Conservation (phyloP, 1,140 invertebrate genomes). For the Coelopa frigida region DNA sequence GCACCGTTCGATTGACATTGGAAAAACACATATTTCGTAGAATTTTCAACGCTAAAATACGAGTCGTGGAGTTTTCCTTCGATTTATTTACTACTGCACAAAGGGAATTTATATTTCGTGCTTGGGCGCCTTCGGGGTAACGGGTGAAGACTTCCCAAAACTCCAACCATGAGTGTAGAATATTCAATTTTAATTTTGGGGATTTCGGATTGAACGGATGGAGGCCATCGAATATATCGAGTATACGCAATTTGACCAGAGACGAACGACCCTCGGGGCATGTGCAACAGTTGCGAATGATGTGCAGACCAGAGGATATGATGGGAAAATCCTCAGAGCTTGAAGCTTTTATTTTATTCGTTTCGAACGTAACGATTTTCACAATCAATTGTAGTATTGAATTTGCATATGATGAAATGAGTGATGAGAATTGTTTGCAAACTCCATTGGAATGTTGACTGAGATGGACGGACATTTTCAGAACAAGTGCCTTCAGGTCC, state of each 20-base stretch:
- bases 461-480: constrained; percentile 22
- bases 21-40: constrained; percentile 38
- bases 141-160: constrained; percentile 46
- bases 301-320: constrained; percentile 20
- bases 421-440: constrained; percentile 25
- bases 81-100: constrained; percentile 16
- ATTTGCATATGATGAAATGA: constrained; percentile 12
- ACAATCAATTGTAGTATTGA: constrained; percentile 30
- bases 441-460: constrained; percentile 35
- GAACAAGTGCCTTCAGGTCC: constrained; percentile 20
- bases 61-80: constrained; percentile 6
- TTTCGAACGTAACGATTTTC: constrained; percentile 27
- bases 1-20: constrained; percentile 19
- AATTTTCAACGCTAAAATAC: constrained; percentile 25
- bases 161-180: constrained; percentile 45
- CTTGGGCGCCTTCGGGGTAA: constrained; percentile 38
- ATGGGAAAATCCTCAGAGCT: constrained; percentile 7
- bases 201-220: constrained; percentile 45
- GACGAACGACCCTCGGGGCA: constrained; percentile 27
- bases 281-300: constrained; percentile 33
- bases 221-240: constrained; percentile 36
- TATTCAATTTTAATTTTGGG: constrained; percentile 41
- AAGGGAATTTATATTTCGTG: constrained; percentile 24
- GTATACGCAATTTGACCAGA: constrained; percentile 34
- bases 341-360: constrained; percentile 22